A percentile compares a stretch with the other conserved stretches of the same genome.
These are phyloP conservation scores for Pammene fasciana DNA, from an alignment of 2,888 invertebrate genomes.

Conservation along the genomic window DNA sequence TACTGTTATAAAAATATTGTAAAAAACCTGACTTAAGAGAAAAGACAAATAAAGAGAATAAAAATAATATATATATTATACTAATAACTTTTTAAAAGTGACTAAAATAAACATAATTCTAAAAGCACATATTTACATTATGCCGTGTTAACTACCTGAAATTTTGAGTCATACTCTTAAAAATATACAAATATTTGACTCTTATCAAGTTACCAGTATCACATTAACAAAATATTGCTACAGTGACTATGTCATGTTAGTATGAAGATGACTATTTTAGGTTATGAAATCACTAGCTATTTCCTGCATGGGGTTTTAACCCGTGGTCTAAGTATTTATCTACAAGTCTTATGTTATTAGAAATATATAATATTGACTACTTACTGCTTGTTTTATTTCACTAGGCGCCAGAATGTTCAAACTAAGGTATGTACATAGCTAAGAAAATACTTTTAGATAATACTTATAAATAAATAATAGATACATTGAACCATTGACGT, in stretches of 20 bases:
- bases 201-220: neutral
- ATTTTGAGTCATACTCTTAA: constrained; percentile 2
- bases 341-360: neutral
- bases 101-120: too few species aligned
- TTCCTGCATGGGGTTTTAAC: neutral
- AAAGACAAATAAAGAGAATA: too few species aligned
- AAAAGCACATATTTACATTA: too few species aligned
- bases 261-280: neutral
- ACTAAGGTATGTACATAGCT: neutral
- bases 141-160: too few species aligned
- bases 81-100: too few species aligned
- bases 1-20: too few species aligned
- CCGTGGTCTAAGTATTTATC: constrained; percentile 3
- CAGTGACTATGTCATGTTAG: neutral
- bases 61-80: too few species aligned
- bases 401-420: constrained; percentile 25
- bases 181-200: neutral
- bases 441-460: neutral
- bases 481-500: too few species aligned
- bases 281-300: neutral
- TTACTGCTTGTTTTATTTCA: constrained; percentile 5
- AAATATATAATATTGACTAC: neutral
- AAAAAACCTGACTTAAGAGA: too few species aligned
- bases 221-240: neutral
- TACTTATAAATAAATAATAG: neutral